Conservation (phyloP, 2,113 vertebrate genomes). For the Bubo blakistoni region DNA sequence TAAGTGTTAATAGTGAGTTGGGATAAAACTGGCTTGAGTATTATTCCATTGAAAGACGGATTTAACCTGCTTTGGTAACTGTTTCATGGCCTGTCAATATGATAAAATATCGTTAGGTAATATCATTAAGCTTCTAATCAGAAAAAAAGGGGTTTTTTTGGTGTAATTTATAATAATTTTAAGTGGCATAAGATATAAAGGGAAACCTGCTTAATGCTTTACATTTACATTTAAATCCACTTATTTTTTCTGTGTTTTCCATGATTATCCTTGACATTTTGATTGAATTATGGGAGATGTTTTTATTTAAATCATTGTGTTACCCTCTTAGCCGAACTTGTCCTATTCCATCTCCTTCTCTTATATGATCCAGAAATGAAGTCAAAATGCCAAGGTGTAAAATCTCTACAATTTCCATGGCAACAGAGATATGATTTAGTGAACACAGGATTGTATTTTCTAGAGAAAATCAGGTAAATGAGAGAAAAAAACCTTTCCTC, state of each 20-base stretch:
- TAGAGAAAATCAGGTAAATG: neutral
- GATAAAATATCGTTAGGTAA: neutral
- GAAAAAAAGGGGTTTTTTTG: neutral
- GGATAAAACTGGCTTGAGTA: neutral
- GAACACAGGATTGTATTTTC: neutral
- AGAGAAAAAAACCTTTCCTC: neutral
- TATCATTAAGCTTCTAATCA: neutral
- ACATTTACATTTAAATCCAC: neutral
- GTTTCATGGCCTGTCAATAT: neutral
- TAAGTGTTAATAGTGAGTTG: neutral
- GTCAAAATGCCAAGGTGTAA: constrained; percentile 52
- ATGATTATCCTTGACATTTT: constrained; percentile 62
- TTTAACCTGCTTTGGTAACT: neutral
- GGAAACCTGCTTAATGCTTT: constrained; percentile 9
- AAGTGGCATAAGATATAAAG: neutral
- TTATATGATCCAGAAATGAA: constrained; percentile 7
- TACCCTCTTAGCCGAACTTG: neutral
- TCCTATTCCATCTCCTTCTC: neutral
- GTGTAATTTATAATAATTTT: constrained; percentile 11
- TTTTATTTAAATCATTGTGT: constrained; percentile 47
- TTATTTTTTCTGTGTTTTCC: constrained; percentile 35
- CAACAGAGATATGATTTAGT: neutral
- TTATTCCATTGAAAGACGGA: neutral
- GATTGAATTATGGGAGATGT: constrained; percentile 45
- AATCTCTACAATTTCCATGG: constrained; percentile 24